Evolutionary conservation across 2,113 vertebrate genomes (phyloP).

Genomic region (Pygoscelis adeliae): DNA sequence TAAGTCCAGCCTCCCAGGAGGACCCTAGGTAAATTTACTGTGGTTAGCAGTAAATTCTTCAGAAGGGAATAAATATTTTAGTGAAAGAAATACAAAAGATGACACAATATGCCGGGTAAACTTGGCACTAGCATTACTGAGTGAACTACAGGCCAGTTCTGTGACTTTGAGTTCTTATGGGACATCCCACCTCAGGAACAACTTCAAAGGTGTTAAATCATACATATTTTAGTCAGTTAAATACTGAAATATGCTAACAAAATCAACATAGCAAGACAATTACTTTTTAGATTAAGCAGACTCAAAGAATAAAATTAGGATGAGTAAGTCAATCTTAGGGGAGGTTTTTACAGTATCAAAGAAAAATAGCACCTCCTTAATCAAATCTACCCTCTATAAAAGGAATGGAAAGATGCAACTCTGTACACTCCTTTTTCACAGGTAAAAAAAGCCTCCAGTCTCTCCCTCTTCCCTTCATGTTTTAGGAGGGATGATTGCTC

Average conservation of each 20-base stretch:
- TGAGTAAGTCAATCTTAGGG: background rate
- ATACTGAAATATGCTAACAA: background rate
- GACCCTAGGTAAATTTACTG: background rate
- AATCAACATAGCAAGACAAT: background rate
- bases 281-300: background rate
- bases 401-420: background rate
- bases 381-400: background rate
- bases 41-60: background rate
- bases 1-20: background rate
- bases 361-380: background rate
- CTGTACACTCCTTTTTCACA: background rate
- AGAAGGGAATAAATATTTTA: background rate
- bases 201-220: background rate
- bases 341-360: background rate
- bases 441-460: background rate
- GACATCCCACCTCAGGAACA: background rate
- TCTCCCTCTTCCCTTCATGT: background rate
- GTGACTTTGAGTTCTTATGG: background rate
- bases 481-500: background rate
- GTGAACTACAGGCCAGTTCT: background rate
- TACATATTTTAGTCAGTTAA: background rate
- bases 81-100: background rate
- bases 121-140: background rate
- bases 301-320: background rate
- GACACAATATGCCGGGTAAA: rapidly evolving